Conservation (phyloP, 2,113 vertebrate genomes). For the Pyrgilauda ruficollis region DNA sequence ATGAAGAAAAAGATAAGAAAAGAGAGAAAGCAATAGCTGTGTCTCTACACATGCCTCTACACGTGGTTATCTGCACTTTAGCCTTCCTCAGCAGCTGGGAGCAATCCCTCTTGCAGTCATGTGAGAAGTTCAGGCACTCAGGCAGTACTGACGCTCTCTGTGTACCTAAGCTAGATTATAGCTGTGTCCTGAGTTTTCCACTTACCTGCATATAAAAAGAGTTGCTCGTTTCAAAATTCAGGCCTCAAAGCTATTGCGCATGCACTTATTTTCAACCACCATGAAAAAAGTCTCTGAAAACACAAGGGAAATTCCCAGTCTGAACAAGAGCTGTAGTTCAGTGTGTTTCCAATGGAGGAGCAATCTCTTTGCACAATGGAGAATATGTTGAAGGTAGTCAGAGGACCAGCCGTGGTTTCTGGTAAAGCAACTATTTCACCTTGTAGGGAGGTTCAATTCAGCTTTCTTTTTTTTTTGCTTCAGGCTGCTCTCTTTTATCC, state of each 20-base stretch:
- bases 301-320: background rate
- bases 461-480: background rate
- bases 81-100: background rate
- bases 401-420: background rate
- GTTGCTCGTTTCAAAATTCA: background rate
- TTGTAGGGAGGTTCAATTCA: background rate
- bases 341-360: background rate
- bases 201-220: background rate
- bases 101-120: background rate
- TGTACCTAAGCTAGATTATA: background rate
- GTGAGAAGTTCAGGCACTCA: background rate
- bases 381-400: background rate
- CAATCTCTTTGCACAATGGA: background rate
- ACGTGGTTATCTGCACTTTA: background rate
- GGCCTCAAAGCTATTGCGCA: background rate
- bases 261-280: background rate
- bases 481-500: background rate
- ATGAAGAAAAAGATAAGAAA: background rate
- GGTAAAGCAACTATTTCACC: background rate
- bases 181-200: background rate
- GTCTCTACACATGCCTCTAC: accelerated
- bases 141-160: background rate
- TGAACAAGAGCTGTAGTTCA: background rate
- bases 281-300: background rate
- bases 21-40: background rate